Evolutionary conservation across 2,888 invertebrate genomes (phyloP).

Genomic region (Watsonalla cultraria): DNA sequence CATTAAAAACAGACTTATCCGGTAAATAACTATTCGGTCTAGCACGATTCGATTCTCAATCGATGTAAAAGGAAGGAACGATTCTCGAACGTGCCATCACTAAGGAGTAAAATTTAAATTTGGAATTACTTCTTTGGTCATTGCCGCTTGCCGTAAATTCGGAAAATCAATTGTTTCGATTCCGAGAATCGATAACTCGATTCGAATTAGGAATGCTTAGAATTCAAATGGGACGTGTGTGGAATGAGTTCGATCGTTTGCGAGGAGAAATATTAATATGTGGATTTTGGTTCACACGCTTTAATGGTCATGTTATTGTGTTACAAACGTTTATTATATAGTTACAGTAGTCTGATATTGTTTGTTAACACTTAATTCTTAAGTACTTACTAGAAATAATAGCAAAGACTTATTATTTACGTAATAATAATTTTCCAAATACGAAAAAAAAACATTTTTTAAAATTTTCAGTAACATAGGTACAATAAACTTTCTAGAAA

Average conservation of each 20-base stretch:
- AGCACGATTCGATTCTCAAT: not conserved
- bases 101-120: not conserved
- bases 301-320: not conserved
- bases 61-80: not conserved
- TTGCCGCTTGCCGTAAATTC: constrained; percentile 18
- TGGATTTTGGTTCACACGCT: not conserved
- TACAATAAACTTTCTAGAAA: too few species aligned
- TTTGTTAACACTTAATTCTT: too few species aligned
- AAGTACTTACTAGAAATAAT: too few species aligned
- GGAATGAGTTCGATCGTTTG: constrained; percentile 12
- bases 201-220: constrained; percentile 29
- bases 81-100: not conserved
- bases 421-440: too few species aligned
- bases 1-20: not conserved
- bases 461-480: too few species aligned
- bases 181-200: constrained; percentile 25
- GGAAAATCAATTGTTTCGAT: constrained; percentile 25
- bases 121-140: constrained; percentile 3
- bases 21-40: not conserved
- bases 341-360: too few species aligned
- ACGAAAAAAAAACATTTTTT: too few species aligned
- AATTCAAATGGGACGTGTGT: constrained; percentile 23
- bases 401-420: too few species aligned
- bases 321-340: too few species aligned
- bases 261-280: not conserved